A percentile compares a stretch with the other conserved stretches of the same genome.
Evolutionary conservation across 1,140 invertebrate species (phyloP).

Genomic region (Lanistes nyassanus): DNA sequence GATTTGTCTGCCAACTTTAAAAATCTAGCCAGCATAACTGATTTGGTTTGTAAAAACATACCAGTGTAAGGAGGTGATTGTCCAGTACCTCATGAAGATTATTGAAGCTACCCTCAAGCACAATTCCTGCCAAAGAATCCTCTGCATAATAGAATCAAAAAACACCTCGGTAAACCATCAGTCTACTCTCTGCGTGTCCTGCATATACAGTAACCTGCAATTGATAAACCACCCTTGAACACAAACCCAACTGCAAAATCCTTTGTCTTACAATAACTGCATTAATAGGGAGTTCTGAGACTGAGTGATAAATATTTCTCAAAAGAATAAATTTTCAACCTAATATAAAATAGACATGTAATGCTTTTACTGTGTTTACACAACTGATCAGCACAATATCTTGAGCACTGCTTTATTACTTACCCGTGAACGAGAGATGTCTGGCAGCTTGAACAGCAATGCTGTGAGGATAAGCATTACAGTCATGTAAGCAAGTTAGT

Average conservation of each 20-base stretch:
- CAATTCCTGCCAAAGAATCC: constrained; percentile 9
- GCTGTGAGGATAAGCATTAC: too few relatives aligned
- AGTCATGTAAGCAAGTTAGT: too few relatives aligned
- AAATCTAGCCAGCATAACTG: not conserved
- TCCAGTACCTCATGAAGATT: constrained; percentile 18
- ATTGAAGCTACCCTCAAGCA: constrained; percentile 12
- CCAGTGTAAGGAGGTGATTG: not conserved
- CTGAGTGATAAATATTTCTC: too few relatives aligned
- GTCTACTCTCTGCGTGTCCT: not conserved
- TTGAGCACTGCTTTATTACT: not conserved
- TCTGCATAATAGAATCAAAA: constrained; percentile 3
- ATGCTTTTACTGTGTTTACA: not conserved
- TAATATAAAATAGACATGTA: too few relatives aligned
- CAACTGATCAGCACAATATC: not conserved
- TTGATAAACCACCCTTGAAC: not conserved
- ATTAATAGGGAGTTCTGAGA: too few relatives aligned
- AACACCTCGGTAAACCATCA: not conserved
- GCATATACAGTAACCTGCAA: not conserved
- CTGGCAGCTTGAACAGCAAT: constrained; percentile 5
- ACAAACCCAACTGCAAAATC: not conserved
- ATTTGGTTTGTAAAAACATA: not conserved
- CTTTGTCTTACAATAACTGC: too few relatives aligned
- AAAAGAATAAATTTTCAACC: too few relatives aligned
- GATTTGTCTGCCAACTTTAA: too few relatives aligned
- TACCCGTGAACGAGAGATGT: not conserved